phyloP scores from a whole-genome alignment of 1,140 invertebrate species.

The Gonatopus flavifemur region DNA sequence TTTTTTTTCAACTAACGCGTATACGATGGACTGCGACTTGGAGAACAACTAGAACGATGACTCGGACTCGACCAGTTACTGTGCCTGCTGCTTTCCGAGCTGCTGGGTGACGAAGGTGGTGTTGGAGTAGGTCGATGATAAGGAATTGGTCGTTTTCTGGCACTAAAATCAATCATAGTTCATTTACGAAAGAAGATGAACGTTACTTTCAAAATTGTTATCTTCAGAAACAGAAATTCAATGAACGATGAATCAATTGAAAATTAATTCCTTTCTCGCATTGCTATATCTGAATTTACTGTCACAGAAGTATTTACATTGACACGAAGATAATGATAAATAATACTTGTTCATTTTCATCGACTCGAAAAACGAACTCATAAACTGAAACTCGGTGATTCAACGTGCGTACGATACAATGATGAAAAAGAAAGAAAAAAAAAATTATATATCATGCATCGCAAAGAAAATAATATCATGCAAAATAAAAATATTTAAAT shows the following conservation, averaged over 20 bases:
- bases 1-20: slow-evolving; percentile 28
- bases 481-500: slow-evolving; percentile 37
- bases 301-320: too few species aligned
- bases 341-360: too few species aligned
- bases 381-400: too few species aligned
- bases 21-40: slow-evolving; percentile 49
- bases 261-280: too few species aligned
- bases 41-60: slow-evolving; percentile 52
- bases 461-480: slow-evolving; percentile 19
- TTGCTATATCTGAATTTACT: too few species aligned
- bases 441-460: slow-evolving; percentile 29
- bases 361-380: too few species aligned
- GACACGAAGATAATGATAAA: too few species aligned
- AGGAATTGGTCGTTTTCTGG: slow-evolving; percentile 85
- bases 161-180: slow-evolving; percentile 64
- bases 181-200: not conserved
- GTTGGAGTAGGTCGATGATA: slow-evolving; percentile 82
- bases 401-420: too few species aligned
- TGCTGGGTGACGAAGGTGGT: slow-evolving; percentile 68
- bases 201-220: slow-evolving; percentile 9
- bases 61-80: slow-evolving; percentile 58
- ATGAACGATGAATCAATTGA: too few species aligned
- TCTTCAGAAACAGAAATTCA: too few species aligned
- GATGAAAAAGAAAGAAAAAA: too few species aligned
- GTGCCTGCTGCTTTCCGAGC: slow-evolving; percentile 63